A percentile compares a stretch with the other conserved stretches of the same genome.
Conservation (phyloP, 2,797 vertebrate genomes). For the Acanthurus tractus region DNA sequence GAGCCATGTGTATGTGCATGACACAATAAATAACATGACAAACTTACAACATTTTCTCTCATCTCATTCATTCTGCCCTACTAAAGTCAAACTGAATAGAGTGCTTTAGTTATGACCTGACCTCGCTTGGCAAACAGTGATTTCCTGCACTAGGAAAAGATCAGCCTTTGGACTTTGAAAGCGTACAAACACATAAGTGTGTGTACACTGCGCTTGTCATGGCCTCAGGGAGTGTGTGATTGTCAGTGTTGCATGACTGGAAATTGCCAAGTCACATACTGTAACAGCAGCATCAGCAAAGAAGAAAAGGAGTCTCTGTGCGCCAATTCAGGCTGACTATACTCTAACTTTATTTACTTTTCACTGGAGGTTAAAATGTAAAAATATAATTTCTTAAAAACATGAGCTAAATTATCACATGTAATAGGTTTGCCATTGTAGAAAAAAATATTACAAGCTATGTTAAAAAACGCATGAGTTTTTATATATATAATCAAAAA, state of each 20-base stretch:
- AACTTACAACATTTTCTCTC: background rate
- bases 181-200: conserved; percentile 6
- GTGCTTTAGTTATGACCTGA: conserved; percentile 27
- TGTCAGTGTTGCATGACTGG: conserved; percentile 43
- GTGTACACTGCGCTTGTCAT: conserved; percentile 9
- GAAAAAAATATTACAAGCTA: too few species aligned
- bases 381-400: background rate
- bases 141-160: conserved; percentile 24
- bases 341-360: too few species aligned
- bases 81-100: background rate
- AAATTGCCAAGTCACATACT: conserved; percentile 32
- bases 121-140: conserved; percentile 17
- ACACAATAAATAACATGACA: background rate
- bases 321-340: background rate
- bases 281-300: conserved; percentile 32
- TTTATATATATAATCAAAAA: too few species aligned
- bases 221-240: conserved; percentile 24
- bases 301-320: background rate
- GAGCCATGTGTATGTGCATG: background rate
- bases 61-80: background rate
- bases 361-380: too few species aligned
- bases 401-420: background rate
- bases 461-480: background rate
- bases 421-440: background rate
- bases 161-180: conserved; percentile 56